These are phyloP conservation scores for Formica exsecta DNA, from an alignment of 1,140 invertebrate genomes.

Conservation along the genomic window DNA sequence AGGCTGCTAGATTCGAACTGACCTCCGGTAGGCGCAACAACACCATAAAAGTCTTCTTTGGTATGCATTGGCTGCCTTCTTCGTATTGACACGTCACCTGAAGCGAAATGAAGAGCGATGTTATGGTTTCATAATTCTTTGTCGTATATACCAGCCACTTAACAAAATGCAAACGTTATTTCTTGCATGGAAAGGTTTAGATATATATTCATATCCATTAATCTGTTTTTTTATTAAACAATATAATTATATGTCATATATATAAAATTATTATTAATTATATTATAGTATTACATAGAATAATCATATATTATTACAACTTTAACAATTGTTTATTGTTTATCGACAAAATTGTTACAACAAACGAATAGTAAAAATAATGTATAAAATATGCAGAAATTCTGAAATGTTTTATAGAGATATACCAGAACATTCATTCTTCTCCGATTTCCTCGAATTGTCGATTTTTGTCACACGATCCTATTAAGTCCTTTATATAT, in stretches of 20 bases:
- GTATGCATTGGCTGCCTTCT: conserved; percentile 76
- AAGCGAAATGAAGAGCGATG: not conserved
- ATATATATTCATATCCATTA: not conserved
- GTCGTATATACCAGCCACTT: not conserved
- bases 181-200: not conserved
- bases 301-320: conserved; percentile 2
- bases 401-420: not conserved
- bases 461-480: not conserved
- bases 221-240: not conserved
- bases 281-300: not conserved
- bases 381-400: not conserved
- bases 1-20: conserved; percentile 77
- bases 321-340: not conserved
- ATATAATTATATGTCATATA: not conserved
- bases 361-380: conserved; percentile 5
- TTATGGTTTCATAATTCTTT: not conserved
- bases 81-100: conserved; percentile 80
- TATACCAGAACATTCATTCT: not conserved
- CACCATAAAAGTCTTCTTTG: conserved; percentile 75
- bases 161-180: not conserved
- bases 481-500: not conserved
- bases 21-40: conserved; percentile 79
- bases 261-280: not conserved
- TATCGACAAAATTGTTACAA: not conserved
- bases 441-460: not conserved